These are phyloP conservation scores for Melinopterus prodromus DNA, from an alignment of 2,888 invertebrate genomes.

Conservation along the genomic window DNA sequence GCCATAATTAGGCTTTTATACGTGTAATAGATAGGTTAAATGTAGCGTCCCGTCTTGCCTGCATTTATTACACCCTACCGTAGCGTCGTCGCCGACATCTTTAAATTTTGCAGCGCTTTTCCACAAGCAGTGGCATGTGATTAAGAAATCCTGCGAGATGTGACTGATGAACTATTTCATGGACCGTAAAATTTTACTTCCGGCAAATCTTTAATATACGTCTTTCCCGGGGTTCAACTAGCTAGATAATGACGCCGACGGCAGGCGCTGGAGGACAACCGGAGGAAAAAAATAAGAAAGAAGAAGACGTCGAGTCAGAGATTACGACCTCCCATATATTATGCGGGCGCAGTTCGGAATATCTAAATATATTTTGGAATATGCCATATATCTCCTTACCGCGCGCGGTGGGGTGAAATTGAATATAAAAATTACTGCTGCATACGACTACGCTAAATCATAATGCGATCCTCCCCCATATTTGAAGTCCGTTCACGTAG, in stretches of 20 bases:
- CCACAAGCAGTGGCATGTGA: neutral
- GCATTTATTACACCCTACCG: conserved; percentile 13
- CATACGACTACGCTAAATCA: conserved; percentile 4
- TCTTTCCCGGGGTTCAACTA: conserved; percentile 27
- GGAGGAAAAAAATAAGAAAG: conserved; percentile 10
- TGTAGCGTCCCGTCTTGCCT: conserved; percentile 22
- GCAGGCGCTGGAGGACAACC: neutral
- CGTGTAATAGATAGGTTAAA: conserved; percentile 30
- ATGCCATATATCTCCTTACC: conserved; percentile 9
- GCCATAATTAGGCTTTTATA: conserved; percentile 22
- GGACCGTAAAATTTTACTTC: conserved; percentile 32
- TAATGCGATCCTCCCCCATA: neutral
- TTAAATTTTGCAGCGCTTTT: neutral
- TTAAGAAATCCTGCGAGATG: conserved; percentile 29
- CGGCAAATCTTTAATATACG: conserved; percentile 10
- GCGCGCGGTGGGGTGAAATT: conserved; percentile 10
- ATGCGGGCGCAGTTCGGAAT: neutral
- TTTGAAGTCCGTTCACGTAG: neutral
- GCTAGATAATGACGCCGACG: conserved; percentile 25
- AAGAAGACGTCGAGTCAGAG: neutral
- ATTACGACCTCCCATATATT: conserved; percentile 28
- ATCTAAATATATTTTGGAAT: conserved; percentile 5
- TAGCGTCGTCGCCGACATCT: neutral
- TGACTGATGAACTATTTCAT: conserved; percentile 36
- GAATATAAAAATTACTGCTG: conserved; percentile 29